Conservation (phyloP, 2,888 invertebrate species). For the Archips crataeganus region DNA sequence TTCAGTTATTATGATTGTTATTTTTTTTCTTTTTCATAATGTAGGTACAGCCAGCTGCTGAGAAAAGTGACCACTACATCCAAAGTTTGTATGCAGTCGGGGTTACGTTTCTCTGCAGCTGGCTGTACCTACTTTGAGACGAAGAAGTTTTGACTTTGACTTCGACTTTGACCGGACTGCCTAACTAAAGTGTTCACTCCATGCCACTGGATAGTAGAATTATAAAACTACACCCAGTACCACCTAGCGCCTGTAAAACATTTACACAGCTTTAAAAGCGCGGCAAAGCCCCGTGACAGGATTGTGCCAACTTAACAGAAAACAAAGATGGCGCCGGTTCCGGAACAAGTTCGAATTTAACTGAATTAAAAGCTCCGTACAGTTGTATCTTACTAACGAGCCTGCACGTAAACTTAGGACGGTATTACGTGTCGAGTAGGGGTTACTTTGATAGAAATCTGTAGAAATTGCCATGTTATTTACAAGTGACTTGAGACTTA, state of each 20-base stretch:
- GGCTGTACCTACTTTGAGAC: too few species aligned
- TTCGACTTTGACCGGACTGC: too few species aligned
- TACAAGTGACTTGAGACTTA: not conserved
- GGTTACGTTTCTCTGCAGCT: too few species aligned
- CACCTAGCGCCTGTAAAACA: not conserved
- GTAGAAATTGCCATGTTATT: not conserved
- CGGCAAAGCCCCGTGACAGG: conserved; percentile 34
- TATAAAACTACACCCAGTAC: not conserved
- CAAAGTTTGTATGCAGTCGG: too few species aligned
- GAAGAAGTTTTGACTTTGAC: too few species aligned
- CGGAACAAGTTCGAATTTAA: conserved; percentile 66
- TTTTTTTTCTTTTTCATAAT: too few species aligned
- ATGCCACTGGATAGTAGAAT: too few species aligned
- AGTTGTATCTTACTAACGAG: conserved; percentile 76
- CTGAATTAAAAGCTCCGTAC: conserved; percentile 77
- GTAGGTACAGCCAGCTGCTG: too few species aligned
- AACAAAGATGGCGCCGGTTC: conserved; percentile 64
- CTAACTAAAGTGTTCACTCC: too few species aligned
- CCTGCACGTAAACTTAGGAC: conserved; percentile 52
- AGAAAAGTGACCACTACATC: too few species aligned
- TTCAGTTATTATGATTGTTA: too few species aligned
- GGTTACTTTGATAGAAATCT: not conserved
- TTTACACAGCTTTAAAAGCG: conserved; percentile 19
- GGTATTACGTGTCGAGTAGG: conserved; percentile 22
- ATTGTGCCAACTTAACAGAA: conserved; percentile 41